Evolutionary conservation across 2,888 invertebrate genomes (phyloP), one percentile per base, ranked within the genome.

Genomic region (Pseudolycoriella hygida): DNA sequence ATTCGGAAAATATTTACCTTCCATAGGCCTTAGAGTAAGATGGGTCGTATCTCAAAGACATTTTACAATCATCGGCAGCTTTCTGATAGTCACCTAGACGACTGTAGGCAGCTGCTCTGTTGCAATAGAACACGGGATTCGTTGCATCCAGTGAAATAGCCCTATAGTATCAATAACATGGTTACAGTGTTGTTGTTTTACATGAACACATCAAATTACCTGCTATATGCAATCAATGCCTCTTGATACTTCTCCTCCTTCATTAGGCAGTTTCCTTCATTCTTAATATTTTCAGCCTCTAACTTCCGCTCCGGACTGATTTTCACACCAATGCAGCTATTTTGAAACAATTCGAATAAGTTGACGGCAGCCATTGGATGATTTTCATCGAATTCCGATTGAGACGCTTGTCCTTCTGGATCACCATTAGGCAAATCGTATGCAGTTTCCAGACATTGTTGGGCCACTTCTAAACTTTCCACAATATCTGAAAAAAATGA

Each of bases 61-160:
- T 78, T 54, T 83, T 78, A 61, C 94, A 96, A 66, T 98, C 97
- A 44, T 79, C 76, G 44, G 97, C 81, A 11, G 94, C 90, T 49
- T 77, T 72, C 46, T 79, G 73, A 57, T 89, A 82, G 56, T 86
- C 79, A 42, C 83, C 83, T 51, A 94, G 67, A 59, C 92, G 89
- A 59, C 86, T 93, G 61, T 85, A 82, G 1, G 94, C 93, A 2
- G 97, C 97, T 40, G 97, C 98, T 52, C 97, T 77, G 62, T 98
- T 98, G 63, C 96, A 94, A 63, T 87, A 97, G 67, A 85, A 97
- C 25, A 97, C 88, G 1, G 96, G 83, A 68, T 96, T 96, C 49
- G 74, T 74, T 18, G 81, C 77, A 61, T 94, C 88, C 47, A 90
- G 67, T 54, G 79, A 73, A 51, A 98, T 88, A 11, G 97, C 96